Evolutionary conservation across 1,140 invertebrate species (phyloP), one percentile per base, ranked within the genome.

Genomic region (Drosophila nigromelanica): DNA sequence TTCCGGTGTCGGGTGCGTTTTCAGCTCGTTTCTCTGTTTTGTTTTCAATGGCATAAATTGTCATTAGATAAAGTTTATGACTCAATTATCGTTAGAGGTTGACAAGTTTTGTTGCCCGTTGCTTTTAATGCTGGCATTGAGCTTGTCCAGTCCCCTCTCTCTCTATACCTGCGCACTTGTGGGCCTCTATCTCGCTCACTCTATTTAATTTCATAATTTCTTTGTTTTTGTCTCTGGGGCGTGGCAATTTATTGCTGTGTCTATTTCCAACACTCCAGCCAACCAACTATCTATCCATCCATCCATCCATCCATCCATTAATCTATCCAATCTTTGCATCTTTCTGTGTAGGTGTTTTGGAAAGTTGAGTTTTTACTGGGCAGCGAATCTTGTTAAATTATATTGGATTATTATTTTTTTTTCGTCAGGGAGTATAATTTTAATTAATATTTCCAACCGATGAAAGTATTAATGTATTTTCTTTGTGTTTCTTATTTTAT

Each of bases 21-120:
- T 40, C 35, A 40, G 52, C 21, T 55, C 18, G 52, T 55, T 55
- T 62, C 39, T 71, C 30, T 75, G 56, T 73, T 70, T 85, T 78
- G 60, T 80, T 78, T 78, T 78, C 62, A 89, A 79, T 89, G 76
- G 73, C 76, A 89, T 83, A 87, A 87, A 87, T 80, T 80, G 83
- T 89, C 76, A 89, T 89, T 89, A 89, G 80, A 85, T 80, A 83
- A 89, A 89, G 83, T 89, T 89, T 87, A 87, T 87, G 85, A 87
- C 85, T 89, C 80, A 83, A 87, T 87, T 89, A 87, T 83, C 62
- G 79, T 87, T 80, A 64, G 83, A 86, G 83, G 76, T 69, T 87
- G 76, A 59, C 82, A 62, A 68, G 76, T 89, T 78, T 78, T 62
- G 59, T 47, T 60, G 27, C 33, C 56, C 47, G 51, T 74, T 43